phyloP scores from a whole-genome alignment of 2,888 invertebrate genomes.

The Andricus quercusramuli region DNA sequence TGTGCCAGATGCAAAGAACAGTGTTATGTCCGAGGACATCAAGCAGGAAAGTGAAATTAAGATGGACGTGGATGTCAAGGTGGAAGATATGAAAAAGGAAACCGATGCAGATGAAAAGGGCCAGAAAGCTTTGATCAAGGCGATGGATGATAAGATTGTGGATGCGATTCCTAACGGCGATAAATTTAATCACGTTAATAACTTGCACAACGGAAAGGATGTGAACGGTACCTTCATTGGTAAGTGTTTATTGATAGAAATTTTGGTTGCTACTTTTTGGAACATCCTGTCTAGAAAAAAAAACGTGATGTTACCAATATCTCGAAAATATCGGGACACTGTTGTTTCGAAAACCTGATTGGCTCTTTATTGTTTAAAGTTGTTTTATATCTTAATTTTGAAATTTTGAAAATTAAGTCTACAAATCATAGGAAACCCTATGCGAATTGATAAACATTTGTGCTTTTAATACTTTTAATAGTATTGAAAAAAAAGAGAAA shows the following conservation, averaged over 20 bases:
- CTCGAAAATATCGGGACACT: no score
- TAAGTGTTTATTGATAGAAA: slow-evolving; percentile 53
- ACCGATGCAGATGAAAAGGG: slow-evolving; percentile 58
- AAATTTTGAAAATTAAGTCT: no score
- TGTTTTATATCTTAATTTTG: no score
- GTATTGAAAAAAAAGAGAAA: no score
- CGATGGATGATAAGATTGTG: slow-evolving; percentile 70
- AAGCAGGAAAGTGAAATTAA: slow-evolving; percentile 70
- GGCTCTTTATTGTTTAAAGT: no score
- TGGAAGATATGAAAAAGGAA: slow-evolving; percentile 67
- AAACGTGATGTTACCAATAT: no score
- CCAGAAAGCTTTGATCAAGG: slow-evolving; percentile 63
- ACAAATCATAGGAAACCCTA: no score
- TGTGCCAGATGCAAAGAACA: slow-evolving; percentile 67
- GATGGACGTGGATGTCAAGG: slow-evolving; percentile 70
- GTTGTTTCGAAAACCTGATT: no score
- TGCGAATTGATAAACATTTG: no score
- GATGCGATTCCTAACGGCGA: slow-evolving; percentile 76
- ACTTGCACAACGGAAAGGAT: slow-evolving; percentile 75
- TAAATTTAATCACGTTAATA: slow-evolving; percentile 76
- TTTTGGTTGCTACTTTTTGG: neutral
- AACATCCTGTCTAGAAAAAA: neutral
- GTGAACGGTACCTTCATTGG: slow-evolving; percentile 75
- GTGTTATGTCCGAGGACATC: slow-evolving; percentile 70
- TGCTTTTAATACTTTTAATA: no score